Evolutionary conservation across 1,140 invertebrate species (phyloP), one percentile per base, ranked within the genome.

Genomic region (Brachionus rubens): DNA sequence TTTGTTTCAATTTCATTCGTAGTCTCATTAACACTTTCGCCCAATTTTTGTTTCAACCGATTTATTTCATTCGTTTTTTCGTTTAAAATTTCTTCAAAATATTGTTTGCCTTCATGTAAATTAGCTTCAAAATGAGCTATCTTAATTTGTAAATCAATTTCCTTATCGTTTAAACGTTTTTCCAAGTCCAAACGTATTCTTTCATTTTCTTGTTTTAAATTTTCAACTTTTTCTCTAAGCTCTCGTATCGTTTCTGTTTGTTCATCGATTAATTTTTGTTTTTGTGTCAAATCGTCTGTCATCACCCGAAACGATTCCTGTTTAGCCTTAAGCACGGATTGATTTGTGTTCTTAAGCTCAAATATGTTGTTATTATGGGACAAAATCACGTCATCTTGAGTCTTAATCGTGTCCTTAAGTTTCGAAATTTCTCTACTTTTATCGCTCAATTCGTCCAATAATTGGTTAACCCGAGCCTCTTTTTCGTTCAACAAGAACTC

Each of bases 91-190:
- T 65, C 59, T 26, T 65, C 59, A 43, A 65, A 65, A 19, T 65
- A 65, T 21, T 24, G 21, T 43, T 65, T 65, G 21, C 59, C 59
- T 26, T 65, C 59, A 10, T 12, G 33, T 41, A 65, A 65, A 65
- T 65, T 65, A 1, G 59, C 59, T 26, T 65, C 59, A 43, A 65
- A 65, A 19, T 41, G 33, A 43, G 59, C 59, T 65, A 65, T 65
- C 24, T 65, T 65, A 3, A 65, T 65, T 28, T 43, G 40, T 16
- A 65, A 36, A 24, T 65, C 59, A 26, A 19, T 65, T 14, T 65
- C 36, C 12, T 65, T 65, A n/a, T 65, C 59, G 10, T 65, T 65
- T 10, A 65, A 14, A 3, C 59, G 40, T 24, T 65, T 65, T 28
- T 65, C 59, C 24, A 65, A 26, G 12, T 43, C 40, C 12, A 21